Percentiles rank a stretch among this genome's conserved stretches.
Conservation (phyloP, 2,113 vertebrate species). For the Saccopteryx leptura region DNA sequence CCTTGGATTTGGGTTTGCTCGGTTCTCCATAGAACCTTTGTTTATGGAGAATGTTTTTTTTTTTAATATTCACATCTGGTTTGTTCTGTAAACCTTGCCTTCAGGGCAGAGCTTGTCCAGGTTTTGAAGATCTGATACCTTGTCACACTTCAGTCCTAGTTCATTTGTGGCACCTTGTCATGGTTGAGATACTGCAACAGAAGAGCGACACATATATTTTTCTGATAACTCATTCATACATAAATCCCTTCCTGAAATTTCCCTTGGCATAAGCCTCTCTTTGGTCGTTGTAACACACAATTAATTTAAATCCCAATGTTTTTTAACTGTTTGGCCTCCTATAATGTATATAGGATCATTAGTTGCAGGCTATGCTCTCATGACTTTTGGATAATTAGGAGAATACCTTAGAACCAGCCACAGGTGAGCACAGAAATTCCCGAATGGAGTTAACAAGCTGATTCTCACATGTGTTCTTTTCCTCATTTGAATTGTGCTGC, state of each 20-base stretch:
- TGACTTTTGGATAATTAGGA: conserved; percentile 71
- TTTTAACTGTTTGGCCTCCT: not conserved
- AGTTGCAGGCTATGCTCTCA: conserved; percentile 9
- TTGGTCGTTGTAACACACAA: not conserved
- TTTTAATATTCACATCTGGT: not conserved
- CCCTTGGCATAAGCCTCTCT: not conserved
- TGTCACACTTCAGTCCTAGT: not conserved
- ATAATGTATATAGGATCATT: conserved; percentile 28
- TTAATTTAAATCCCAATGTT: conserved; percentile 40
- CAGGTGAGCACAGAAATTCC: not conserved
- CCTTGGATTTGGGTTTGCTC: not conserved
- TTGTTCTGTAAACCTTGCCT: conserved; percentile 17
- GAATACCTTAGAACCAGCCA: not conserved
- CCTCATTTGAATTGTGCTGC: not conserved
- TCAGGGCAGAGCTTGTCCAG: not conserved
- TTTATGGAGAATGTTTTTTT: not conserved
- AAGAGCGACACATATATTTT: not conserved
- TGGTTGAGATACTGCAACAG: not conserved
- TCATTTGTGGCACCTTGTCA: not conserved
- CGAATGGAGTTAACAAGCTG: conserved; percentile 64
- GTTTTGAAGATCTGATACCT: not conserved
- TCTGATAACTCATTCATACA: not conserved
- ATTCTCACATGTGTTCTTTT: not conserved
- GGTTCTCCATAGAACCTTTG: not conserved
- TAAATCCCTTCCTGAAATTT: conserved; percentile 38